Evolutionary conservation across 2,888 invertebrate genomes (phyloP).

Genomic region (Noctua janthe): DNA sequence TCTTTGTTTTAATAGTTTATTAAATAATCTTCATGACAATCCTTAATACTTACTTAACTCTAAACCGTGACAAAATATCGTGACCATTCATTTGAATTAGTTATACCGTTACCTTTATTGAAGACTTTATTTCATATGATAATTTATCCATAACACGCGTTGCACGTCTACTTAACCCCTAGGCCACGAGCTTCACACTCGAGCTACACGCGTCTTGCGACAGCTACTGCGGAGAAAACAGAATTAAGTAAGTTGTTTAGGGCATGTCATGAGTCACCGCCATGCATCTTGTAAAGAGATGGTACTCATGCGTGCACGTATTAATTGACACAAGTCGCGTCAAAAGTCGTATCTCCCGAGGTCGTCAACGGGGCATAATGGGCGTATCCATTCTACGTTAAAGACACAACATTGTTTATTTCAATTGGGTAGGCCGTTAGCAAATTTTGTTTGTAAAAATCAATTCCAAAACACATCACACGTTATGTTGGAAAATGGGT

Average conservation of each 20-base stretch:
- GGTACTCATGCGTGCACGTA: not conserved
- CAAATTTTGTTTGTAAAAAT: not conserved
- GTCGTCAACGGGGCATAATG: not conserved
- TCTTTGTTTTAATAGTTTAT: too few species aligned
- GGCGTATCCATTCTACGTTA: not conserved
- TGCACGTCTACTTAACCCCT: not conserved
- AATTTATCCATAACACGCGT: not conserved
- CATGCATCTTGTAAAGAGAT: not conserved
- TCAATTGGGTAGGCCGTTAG: not conserved
- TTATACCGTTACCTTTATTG: not conserved
- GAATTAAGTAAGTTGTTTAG: not conserved
- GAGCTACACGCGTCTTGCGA: not conserved
- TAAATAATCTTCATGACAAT: not conserved
- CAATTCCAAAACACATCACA: not conserved
- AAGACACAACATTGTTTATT: not conserved
- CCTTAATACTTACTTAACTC: not conserved
- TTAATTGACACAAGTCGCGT: not conserved
- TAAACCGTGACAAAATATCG: conserved; percentile 10
- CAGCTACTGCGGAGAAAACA: not conserved
- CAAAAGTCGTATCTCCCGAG: not conserved
- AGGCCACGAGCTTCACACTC: not conserved
- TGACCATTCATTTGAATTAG: not conserved
- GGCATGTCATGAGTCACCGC: not conserved
- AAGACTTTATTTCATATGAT: not conserved
- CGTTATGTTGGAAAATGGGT: not conserved